Percentiles rank a stretch among this genome's conserved stretches.
Conservation (phyloP, 2,888 invertebrate genomes). For the Syrista parreyssii region DNA sequence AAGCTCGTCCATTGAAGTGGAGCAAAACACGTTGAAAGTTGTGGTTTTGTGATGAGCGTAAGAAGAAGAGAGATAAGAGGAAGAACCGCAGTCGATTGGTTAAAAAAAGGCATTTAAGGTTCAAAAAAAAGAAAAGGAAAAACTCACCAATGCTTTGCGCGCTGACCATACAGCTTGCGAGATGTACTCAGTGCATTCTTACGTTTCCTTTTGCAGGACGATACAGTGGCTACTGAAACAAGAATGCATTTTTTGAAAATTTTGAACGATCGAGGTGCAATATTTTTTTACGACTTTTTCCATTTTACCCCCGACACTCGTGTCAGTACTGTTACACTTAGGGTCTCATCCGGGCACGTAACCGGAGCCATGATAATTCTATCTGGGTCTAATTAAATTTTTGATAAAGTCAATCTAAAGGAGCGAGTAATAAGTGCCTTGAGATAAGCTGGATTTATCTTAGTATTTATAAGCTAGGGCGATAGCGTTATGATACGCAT, state of each 20-base stretch:
- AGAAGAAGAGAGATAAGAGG: too few relatives aligned
- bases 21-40: not conserved
- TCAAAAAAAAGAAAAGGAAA: not conserved
- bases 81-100: not conserved
- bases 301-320: too few relatives aligned
- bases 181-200: slow-evolving; percentile 22
- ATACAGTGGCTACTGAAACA: too few relatives aligned
- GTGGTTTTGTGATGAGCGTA: not conserved
- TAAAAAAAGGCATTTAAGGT: too few relatives aligned
- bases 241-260: too few relatives aligned
- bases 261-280: accelerated
- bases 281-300: too few relatives aligned
- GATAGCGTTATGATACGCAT: too few relatives aligned
- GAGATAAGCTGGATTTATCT: too few relatives aligned
- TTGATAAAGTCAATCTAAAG: slow-evolving; percentile 15
- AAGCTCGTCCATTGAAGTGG: not conserved
- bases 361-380: slow-evolving; percentile 10
- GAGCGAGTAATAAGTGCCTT: not conserved
- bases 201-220: slow-evolving; percentile 5
- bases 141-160: slow-evolving; percentile 25
- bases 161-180: slow-evolving; percentile 27
- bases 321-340: too few relatives aligned
- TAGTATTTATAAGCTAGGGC: too few relatives aligned
- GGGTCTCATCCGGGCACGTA: not conserved
- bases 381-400: slow-evolving; percentile 17